Percentiles rank a stretch among this genome's conserved stretches.
Evolutionary conservation across 2,113 vertebrate genomes (phyloP).

Genomic region (Gracilinanus agilis): DNA sequence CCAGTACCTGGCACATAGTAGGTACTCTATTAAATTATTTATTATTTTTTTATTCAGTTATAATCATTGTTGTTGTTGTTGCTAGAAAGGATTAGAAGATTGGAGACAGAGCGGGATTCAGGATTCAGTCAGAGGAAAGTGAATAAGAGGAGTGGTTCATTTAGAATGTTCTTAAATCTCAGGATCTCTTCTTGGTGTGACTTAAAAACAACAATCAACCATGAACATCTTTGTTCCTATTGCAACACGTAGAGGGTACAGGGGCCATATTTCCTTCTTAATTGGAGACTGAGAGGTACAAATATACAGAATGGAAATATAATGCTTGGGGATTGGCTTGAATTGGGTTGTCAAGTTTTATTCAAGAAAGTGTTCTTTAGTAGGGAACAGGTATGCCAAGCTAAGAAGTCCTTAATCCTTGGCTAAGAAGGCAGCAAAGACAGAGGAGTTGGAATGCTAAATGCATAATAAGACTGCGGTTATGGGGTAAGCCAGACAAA

Average conservation of each 20-base stretch:
- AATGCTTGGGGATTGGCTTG: constrained; percentile 30
- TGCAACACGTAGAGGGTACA: not conserved
- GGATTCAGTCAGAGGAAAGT: not conserved
- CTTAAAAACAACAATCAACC: constrained; percentile 51
- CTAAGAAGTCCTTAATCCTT: constrained; percentile 40
- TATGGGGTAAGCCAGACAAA: not conserved
- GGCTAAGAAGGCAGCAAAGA: constrained; percentile 22
- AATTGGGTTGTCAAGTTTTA: constrained; percentile 71
- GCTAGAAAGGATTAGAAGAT: not conserved
- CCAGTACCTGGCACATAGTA: not conserved
- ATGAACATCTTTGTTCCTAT: constrained; percentile 52
- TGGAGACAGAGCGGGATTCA: not conserved
- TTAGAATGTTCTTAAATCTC: not conserved
- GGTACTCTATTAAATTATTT: not conserved
- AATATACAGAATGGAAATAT: constrained; percentile 64
- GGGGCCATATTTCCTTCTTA: constrained; percentile 72
- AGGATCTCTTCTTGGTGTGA: constrained; percentile 20
- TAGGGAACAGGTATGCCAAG: not conserved
- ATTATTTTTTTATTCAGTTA: no score
- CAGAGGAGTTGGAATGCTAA: not conserved
- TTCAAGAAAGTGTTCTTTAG: constrained; percentile 31
- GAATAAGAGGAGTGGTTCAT: constrained; percentile 8
- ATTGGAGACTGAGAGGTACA: constrained; percentile 60
- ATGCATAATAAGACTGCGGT: not conserved
- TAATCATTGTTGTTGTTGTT: not conserved